A percentile compares a stretch with the other conserved stretches of the same genome.
Evolutionary conservation across 1,140 invertebrate genomes (phyloP).

Genomic region (Drosophila nannoptera): DNA sequence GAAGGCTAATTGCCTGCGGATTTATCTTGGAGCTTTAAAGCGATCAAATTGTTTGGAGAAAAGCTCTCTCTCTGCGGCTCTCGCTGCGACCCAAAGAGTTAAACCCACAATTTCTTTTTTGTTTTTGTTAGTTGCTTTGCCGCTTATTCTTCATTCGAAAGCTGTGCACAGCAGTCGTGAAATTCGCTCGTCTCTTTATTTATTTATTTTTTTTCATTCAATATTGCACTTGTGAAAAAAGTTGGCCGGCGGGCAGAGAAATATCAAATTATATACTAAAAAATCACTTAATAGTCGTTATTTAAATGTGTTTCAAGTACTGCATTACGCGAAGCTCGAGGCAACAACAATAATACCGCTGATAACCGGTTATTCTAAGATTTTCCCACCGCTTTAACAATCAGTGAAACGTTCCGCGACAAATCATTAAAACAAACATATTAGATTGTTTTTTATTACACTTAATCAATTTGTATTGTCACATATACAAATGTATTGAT

Average conservation of each 20-base stretch:
- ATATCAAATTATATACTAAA: constrained; percentile 14
- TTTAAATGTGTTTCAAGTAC: constrained; percentile 20
- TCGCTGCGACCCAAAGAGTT: constrained; percentile 9
- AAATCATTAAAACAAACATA: constrained; percentile 15
- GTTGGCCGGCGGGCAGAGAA: constrained; percentile 6
- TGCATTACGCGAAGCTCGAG: constrained; percentile 15
- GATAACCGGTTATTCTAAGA: constrained; percentile 27
- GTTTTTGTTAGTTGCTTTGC: constrained; percentile 40
- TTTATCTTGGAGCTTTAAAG: background rate
- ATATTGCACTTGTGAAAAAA: constrained; percentile 9
- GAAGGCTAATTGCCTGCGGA: background rate
- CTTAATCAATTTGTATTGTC: background rate
- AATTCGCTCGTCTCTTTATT: constrained; percentile 6
- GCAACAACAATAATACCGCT: constrained; percentile 9
- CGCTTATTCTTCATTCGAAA: constrained; percentile 34
- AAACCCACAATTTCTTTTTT: constrained; percentile 4
- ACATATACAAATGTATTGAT: constrained; percentile 4
- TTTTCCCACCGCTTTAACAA: constrained; percentile 9
- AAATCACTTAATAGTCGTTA: background rate
- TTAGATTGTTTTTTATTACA: constrained; percentile 7
- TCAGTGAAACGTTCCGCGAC: constrained; percentile 19
- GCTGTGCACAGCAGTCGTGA: constrained; percentile 36
- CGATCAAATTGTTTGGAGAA: background rate
- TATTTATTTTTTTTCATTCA: too few species aligned
- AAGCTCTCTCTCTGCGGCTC: background rate